phyloP scores from a whole-genome alignment of 2,888 invertebrate genomes.

The Epiblema foenella region DNA sequence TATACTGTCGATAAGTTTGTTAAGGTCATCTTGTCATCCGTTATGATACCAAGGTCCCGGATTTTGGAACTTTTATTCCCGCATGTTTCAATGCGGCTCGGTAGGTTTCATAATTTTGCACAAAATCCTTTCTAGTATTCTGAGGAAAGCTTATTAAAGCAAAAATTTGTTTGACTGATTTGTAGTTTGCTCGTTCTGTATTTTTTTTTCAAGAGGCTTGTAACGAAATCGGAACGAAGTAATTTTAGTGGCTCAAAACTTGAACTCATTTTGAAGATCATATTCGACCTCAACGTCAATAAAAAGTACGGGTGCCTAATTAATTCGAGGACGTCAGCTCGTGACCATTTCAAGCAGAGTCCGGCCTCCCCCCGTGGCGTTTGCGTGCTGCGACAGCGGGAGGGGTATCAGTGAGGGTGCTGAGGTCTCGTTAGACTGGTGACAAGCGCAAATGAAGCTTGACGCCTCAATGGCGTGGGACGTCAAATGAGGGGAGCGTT shows the following conservation, averaged over 20 bases:
- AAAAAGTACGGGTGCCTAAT: conserved; percentile 62
- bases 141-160: too few species aligned
- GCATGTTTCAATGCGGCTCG: background rate
- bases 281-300: conserved; percentile 52
- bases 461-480: conserved; percentile 63
- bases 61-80: too few species aligned
- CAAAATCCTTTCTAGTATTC: too few species aligned
- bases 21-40: too few species aligned
- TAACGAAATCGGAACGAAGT: background rate
- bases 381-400: background rate
- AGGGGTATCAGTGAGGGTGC: background rate
- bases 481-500: conserved; percentile 60
- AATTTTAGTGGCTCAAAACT: background rate
- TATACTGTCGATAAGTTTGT: too few species aligned
- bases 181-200: too few species aligned
- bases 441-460: conserved; percentile 60
- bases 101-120: background rate
- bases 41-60: too few species aligned
- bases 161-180: too few species aligned
- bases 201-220: background rate
- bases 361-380: background rate
- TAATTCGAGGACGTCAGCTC: conserved; percentile 58
- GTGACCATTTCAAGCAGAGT: conserved; percentile 3
- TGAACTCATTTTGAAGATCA: conserved; percentile 17
- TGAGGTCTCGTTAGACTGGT: conserved; percentile 41